phyloP scores from a whole-genome alignment of 2,888 invertebrate genomes.

The Trachelus stipa region DNA sequence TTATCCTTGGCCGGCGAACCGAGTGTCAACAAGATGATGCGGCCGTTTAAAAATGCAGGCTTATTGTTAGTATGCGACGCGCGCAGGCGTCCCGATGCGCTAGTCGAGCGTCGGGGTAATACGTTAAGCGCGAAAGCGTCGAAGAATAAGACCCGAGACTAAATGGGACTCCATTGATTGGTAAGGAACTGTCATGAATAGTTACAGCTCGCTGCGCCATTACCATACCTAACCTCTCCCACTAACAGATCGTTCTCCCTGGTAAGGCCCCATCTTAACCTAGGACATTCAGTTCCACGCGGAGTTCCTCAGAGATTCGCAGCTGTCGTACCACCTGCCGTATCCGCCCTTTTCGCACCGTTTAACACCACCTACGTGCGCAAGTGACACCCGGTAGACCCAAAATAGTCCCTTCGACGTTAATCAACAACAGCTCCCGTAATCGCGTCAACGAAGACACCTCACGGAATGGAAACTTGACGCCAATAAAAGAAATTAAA shows the following conservation, averaged over 20 bases:
- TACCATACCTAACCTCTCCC: neutral
- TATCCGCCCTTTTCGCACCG: conserved; percentile 55
- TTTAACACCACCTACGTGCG: conserved; percentile 48
- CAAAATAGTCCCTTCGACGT: neutral
- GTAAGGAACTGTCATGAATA: neutral
- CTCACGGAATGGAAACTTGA: neutral
- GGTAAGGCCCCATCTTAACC: neutral
- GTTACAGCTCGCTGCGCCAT: neutral
- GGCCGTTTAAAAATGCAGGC: conserved; percentile 49
- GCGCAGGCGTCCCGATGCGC: conserved; percentile 31
- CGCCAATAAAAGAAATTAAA: neutral
- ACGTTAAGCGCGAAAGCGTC: neutral
- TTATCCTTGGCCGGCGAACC: conserved; percentile 35
- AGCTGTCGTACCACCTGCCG: conserved; percentile 56
- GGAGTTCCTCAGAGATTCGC: conserved; percentile 41
- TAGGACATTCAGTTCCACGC: neutral
- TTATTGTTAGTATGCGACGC: conserved; percentile 24
- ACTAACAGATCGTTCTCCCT: neutral
- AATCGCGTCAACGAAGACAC: neutral
- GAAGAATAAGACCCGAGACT: neutral
- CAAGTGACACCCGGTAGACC: conserved; percentile 17
- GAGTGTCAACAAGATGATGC: conserved; percentile 48
- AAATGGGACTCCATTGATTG: neutral
- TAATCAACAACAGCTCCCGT: neutral
- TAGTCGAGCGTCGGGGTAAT: conserved; percentile 10